A percentile compares a stretch with the other conserved stretches of the same genome.
Evolutionary conservation across 1,140 invertebrate genomes (phyloP).

Genomic region (Apis laboriosa): DNA sequence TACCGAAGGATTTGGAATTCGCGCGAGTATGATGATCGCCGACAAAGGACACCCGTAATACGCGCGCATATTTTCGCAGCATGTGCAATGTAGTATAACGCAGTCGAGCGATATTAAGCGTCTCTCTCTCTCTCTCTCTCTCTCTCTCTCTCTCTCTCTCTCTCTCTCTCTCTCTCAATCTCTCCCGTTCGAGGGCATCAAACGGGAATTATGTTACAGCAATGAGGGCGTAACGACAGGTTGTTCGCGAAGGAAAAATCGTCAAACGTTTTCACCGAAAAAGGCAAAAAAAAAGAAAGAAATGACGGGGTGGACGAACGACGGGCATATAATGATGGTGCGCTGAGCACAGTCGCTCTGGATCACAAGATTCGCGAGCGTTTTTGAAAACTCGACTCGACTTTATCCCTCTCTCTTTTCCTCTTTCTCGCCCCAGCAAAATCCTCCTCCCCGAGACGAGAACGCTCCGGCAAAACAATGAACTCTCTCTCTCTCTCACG

Average conservation of each 20-base stretch:
- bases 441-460: background rate
- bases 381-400: background rate
- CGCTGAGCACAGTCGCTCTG: too few species aligned
- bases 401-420: background rate
- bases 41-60: conserved; percentile 46
- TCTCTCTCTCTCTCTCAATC: conserved; percentile 8
- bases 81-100: conserved; percentile 45
- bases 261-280: conserved; percentile 49
- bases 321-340: too few species aligned
- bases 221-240: conserved; percentile 60
- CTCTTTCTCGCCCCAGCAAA: background rate
- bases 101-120: conserved; percentile 56
- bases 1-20: background rate
- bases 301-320: too few species aligned
- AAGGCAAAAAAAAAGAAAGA: background rate
- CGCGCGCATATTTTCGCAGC: conserved; percentile 58
- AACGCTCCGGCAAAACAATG: conserved; percentile 10
- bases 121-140: conserved; percentile 11
- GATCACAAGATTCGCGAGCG: background rate
- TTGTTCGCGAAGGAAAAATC: conserved; percentile 34
- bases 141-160: background rate
- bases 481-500: too few species aligned
- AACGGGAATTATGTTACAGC: conserved; percentile 61
- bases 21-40: background rate
- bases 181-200: conserved; percentile 50